A percentile compares a stretch with the other conserved stretches of the same genome.
Conservation (phyloP, 2,888 invertebrate species). For the Campoletis raptor region DNA sequence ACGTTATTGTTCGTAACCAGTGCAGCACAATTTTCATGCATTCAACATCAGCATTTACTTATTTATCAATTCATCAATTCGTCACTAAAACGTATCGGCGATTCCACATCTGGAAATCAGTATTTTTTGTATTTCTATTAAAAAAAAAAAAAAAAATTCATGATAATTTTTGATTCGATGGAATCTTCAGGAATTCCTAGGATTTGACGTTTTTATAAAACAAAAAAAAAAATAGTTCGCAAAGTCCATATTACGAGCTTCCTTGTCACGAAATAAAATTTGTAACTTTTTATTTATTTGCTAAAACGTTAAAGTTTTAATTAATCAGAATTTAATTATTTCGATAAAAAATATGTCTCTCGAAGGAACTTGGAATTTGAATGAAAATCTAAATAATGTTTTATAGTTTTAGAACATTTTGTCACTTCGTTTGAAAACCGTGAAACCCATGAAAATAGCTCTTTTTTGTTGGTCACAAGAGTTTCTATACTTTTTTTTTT, state of each 20-base stretch:
- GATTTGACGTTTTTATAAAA: too few relatives aligned
- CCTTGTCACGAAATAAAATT: too few relatives aligned
- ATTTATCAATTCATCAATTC: constrained; percentile 46
- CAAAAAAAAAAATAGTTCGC: too few relatives aligned
- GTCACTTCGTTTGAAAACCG: neutral
- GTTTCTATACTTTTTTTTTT: neutral
- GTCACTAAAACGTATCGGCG: neutral
- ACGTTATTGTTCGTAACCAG: neutral
- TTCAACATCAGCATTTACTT: neutral
- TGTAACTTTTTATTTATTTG: too few relatives aligned
- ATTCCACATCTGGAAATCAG: neutral
- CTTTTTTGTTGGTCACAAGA: neutral
- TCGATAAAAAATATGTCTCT: too few relatives aligned
- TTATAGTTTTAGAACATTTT: neutral
- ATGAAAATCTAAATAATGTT: neutral
- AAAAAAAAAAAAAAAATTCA: neutral
- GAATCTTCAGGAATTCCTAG: too few relatives aligned
- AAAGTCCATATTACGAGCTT: neutral
- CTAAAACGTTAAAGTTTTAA: too few relatives aligned
- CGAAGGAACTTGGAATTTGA: neutral
- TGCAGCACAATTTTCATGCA: constrained; percentile 22
- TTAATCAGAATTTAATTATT: too few relatives aligned
- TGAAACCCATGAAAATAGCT: neutral
- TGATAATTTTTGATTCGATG: neutral
- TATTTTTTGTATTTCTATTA: neutral